A percentile compares a stretch with the other conserved stretches of the same genome.
Evolutionary conservation across 2,113 vertebrate genomes (phyloP).

Genomic region (Triplophysa siluroides): DNA sequence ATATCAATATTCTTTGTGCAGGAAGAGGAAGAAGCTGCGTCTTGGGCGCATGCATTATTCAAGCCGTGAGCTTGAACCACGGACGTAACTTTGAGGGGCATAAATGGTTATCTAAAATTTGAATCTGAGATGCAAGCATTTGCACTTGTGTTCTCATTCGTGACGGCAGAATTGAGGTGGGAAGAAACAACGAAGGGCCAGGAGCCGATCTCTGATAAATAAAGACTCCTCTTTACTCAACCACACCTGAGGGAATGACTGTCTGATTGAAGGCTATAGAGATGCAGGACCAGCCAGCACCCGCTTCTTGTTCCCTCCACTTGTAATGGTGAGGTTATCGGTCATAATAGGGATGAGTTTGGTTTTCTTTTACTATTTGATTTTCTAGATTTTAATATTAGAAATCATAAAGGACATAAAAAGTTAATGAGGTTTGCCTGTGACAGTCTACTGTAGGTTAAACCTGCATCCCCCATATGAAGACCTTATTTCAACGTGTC

Average conservation of each 20-base stretch:
- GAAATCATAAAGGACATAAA: too few species aligned
- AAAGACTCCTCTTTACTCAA: conserved; percentile 24
- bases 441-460: too few species aligned
- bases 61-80: conserved; percentile 43
- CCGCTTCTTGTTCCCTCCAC: not conserved
- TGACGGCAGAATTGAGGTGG: conserved; percentile 28
- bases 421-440: too few species aligned
- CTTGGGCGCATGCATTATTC: conserved; percentile 59
- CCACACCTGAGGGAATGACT: conserved; percentile 25
- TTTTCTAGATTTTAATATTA: too few species aligned
- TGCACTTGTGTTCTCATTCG: conserved; percentile 41
- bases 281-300: not conserved
- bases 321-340: not conserved
- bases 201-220: conserved; percentile 26
- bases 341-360: not conserved
- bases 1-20: conserved; percentile 56
- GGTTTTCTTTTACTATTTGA: not conserved
- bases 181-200: conserved; percentile 3
- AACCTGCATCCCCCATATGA: too few species aligned
- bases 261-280: conserved; percentile 21
- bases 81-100: conserved; percentile 53
- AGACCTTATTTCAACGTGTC: too few species aligned
- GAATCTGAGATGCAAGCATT: conserved; percentile 59
- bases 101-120: conserved; percentile 67
- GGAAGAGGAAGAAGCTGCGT: conserved; percentile 38